phyloP scores from a whole-genome alignment of 2,888 invertebrate species.

The Xylocampa areola region DNA sequence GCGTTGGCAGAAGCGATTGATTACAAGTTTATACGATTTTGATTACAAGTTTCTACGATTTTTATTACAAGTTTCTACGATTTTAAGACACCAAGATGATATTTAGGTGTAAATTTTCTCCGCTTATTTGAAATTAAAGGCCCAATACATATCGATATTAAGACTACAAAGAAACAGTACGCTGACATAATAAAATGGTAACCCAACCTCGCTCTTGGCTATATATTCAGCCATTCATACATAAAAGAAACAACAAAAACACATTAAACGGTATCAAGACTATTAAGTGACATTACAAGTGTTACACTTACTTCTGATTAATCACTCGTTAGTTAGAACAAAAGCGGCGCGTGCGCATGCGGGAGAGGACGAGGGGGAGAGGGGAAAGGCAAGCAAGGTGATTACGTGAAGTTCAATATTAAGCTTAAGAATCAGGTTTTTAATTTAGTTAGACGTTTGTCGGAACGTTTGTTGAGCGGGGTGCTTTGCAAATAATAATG shows the following conservation, averaged over 20 bases:
- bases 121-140: no score
- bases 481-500: no score
- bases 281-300: not conserved
- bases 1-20: no score
- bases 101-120: no score
- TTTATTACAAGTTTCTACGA: no score
- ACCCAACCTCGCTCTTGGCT: constrained; percentile 28
- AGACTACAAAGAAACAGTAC: not conserved
- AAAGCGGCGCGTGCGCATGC: constrained; percentile 46
- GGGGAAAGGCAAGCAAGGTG: constrained; percentile 38
- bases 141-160: not conserved
- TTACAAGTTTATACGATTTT: no score
- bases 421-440: constrained; percentile 13
- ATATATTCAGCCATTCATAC: constrained; percentile 18
- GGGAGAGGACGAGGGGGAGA: not conserved
- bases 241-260: constrained; percentile 1
- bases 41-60: no score
- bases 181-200: constrained; percentile 9
- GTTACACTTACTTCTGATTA: constrained; percentile 26
- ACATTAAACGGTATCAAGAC: constrained; percentile 6
- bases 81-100: no score
- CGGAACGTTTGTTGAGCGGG: not conserved
- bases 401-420: constrained; percentile 36
- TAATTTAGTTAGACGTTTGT: constrained; percentile 3
- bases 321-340: constrained; percentile 41